phyloP scores from a whole-genome alignment of 1,140 invertebrate genomes.

The Cydia amplana region DNA sequence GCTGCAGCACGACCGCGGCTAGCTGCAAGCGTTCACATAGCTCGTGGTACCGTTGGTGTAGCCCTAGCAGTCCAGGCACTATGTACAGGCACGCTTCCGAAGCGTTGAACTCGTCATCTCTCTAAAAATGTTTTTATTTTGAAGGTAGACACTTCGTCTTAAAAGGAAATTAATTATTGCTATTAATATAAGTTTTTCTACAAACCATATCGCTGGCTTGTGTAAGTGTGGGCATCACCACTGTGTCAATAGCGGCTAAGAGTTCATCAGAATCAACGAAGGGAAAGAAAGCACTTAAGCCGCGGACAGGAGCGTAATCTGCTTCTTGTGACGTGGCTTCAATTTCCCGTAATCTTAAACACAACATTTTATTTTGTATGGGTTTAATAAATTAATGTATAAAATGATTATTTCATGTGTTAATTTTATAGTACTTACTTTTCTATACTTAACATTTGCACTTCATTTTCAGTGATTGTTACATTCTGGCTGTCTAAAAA shows the following conservation, averaged over 20 bases:
- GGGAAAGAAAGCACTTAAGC: not conserved
- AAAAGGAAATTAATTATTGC: not conserved
- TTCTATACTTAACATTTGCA: conserved; percentile 4
- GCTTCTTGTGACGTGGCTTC: not conserved
- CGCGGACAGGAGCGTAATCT: not conserved
- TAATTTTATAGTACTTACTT: not conserved
- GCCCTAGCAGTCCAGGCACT: conserved; percentile 32
- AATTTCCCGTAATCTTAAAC: conserved; percentile 13
- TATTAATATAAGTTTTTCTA: not conserved
- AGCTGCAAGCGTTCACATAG: conserved; percentile 23
- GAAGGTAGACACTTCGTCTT: not conserved
- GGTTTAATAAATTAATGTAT: no score
- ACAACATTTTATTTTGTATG: not conserved
- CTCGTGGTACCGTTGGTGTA: not conserved
- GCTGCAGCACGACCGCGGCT: conserved; percentile 3
- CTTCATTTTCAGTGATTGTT: not conserved
- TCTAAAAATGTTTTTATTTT: not conserved
- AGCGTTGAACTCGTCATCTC: conserved; percentile 18
- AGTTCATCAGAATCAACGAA: conserved; percentile 26
- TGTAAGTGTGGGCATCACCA: not conserved
- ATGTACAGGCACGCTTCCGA: conserved; percentile 17
- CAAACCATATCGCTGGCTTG: not conserved
- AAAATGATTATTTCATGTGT: not conserved
- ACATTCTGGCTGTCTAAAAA: not conserved
- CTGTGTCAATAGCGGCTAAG: not conserved